Conservation (phyloP, 2,888 invertebrate genomes). For the Zaprionus bogoriensis region DNA sequence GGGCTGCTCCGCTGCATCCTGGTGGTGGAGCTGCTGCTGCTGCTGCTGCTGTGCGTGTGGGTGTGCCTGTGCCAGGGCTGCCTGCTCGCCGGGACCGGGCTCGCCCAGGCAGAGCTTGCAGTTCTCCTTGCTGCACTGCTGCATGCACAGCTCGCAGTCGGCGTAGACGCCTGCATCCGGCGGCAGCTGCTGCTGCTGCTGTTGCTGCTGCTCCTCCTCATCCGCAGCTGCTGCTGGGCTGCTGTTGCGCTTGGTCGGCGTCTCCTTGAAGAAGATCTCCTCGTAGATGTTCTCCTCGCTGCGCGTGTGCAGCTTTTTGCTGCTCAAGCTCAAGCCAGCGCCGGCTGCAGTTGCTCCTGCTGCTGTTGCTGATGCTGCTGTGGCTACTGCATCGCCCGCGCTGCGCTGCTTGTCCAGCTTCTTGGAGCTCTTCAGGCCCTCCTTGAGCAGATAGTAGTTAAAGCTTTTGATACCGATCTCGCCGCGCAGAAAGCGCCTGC, state of each 20-base stretch:
- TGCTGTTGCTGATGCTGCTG: background rate
- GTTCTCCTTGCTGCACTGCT: slow-evolving; percentile 81
- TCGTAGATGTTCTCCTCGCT: slow-evolving; percentile 83
- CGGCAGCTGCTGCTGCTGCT: slow-evolving; percentile 30
- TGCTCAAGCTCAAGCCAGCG: too few species aligned
- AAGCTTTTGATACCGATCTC: slow-evolving; percentile 83
- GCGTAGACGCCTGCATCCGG: slow-evolving; percentile 59
- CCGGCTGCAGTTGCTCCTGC: background rate
- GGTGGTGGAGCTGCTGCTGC: slow-evolving; percentile 24
- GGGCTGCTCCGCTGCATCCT: slow-evolving; percentile 40
- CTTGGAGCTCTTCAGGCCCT: slow-evolving; percentile 82
- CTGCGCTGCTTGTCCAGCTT: slow-evolving; percentile 79
- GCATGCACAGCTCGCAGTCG: slow-evolving; percentile 82
- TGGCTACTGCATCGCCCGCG: background rate
- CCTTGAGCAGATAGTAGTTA: slow-evolving; percentile 83
- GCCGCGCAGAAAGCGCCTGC: slow-evolving; percentile 81
- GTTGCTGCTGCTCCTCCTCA: slow-evolving; percentile 42
- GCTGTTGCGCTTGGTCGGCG: slow-evolving; percentile 41
- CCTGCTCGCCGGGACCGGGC: too few species aligned
- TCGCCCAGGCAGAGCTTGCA: slow-evolving; percentile 79
- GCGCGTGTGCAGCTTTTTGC: slow-evolving; percentile 66
- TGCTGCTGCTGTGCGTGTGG: slow-evolving; percentile 13
- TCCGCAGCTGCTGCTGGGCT: slow-evolving; percentile 30
- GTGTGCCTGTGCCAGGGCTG: too few species aligned
- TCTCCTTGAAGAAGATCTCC: slow-evolving; percentile 82